phyloP scores from a whole-genome alignment of 2,797 vertebrate genomes.

The Platalea minor region DNA sequence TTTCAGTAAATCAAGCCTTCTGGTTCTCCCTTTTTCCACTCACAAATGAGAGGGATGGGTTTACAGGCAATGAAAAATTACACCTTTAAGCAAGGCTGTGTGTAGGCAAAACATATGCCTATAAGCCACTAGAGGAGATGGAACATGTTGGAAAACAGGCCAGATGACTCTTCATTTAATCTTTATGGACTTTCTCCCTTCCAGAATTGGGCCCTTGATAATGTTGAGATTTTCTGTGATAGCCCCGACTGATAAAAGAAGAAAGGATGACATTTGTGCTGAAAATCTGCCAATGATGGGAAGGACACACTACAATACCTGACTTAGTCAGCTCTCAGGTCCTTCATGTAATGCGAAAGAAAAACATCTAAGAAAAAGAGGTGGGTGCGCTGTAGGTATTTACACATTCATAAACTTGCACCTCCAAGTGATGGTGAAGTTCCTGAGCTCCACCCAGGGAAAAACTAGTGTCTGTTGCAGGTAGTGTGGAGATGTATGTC shows the following conservation, averaged over 20 bases:
- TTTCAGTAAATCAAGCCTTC: slow-evolving; percentile 36
- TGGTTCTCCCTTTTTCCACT: neutral
- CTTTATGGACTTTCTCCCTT: neutral
- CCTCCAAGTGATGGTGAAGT: neutral
- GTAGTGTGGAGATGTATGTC: neutral
- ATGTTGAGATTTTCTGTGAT: neutral
- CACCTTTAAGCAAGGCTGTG: neutral
- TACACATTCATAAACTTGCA: neutral
- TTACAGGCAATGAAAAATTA: neutral
- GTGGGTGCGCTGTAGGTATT: neutral
- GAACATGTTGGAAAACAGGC: neutral
- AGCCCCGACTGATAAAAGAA: neutral
- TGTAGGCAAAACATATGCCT: neutral
- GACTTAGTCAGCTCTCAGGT: neutral
- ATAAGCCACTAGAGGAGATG: neutral
- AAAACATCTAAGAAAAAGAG: neutral
- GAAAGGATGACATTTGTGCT: neutral
- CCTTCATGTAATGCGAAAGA: neutral
- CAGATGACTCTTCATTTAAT: slow-evolving; percentile 4
- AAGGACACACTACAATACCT: neutral
- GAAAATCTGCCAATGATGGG: neutral
- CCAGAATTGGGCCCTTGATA: neutral
- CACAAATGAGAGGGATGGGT: neutral
- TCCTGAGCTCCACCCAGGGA: neutral
- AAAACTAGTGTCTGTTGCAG: neutral